Evolutionary conservation across 2,113 vertebrate genomes (phyloP).

Genomic region (Alosa alosa): DNA sequence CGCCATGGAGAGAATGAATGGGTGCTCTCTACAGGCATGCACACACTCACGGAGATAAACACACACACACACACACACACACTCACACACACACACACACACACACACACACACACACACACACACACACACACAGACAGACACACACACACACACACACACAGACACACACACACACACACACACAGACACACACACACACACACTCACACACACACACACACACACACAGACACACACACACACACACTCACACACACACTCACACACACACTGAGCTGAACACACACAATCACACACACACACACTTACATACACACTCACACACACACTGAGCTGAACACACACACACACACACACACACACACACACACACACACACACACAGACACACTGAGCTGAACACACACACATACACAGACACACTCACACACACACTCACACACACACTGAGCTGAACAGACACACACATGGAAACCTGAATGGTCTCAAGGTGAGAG

Average conservation of each 20-base stretch:
- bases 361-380: background rate
- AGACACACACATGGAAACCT: background rate
- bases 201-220: background rate
- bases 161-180: background rate
- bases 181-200: background rate
- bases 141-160: background rate
- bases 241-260: no score
- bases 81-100: no score
- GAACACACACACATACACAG: background rate
- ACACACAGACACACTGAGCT: background rate
- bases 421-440: background rate
- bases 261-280: no score
- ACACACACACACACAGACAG: background rate
- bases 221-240: background rate
- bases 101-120: background rate
- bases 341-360: no score
- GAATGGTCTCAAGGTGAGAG: background rate
- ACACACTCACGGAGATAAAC: background rate
- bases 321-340: no score
- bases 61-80: no score
- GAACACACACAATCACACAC: no score
- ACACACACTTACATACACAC: no score
- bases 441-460: background rate
- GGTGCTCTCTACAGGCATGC: background rate
- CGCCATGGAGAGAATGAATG: conserved; percentile 5